Evolutionary conservation across 2,113 vertebrate species (phyloP).

Genomic region (Catharus fuscescens): DNA sequence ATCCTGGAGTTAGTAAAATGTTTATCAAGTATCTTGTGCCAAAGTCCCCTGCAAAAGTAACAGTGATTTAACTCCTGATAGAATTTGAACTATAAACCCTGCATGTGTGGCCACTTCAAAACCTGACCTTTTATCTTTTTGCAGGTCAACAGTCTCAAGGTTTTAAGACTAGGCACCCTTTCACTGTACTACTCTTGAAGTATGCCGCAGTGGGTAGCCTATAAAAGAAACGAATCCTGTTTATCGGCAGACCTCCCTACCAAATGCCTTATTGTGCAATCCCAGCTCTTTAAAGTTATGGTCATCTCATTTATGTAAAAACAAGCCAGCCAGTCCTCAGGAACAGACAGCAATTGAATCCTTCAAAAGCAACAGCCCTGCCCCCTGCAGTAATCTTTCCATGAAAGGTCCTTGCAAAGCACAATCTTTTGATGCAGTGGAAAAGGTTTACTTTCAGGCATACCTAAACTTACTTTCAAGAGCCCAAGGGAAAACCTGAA

Average conservation of each 20-base stretch:
- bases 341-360: neutral
- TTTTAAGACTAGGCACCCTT: neutral
- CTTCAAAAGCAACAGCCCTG: neutral
- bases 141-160: neutral
- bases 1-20: neutral
- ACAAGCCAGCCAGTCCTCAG: neutral
- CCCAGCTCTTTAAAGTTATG: neutral
- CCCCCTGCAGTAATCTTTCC: neutral
- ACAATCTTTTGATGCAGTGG: neutral
- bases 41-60: neutral
- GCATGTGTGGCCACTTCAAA: neutral
- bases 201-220: neutral
- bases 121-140: neutral
- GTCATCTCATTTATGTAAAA: neutral
- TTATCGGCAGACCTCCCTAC: neutral
- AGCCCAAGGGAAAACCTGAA: neutral
- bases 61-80: neutral
- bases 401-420: neutral
- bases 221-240: neutral
- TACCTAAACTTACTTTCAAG: neutral
- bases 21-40: neutral
- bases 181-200: neutral
- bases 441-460: neutral
- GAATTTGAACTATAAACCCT: neutral
- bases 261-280: neutral